These are phyloP conservation scores for Drosophila mauritiana DNA, from an alignment of 1,140 invertebrate genomes.

Conservation along the genomic window DNA sequence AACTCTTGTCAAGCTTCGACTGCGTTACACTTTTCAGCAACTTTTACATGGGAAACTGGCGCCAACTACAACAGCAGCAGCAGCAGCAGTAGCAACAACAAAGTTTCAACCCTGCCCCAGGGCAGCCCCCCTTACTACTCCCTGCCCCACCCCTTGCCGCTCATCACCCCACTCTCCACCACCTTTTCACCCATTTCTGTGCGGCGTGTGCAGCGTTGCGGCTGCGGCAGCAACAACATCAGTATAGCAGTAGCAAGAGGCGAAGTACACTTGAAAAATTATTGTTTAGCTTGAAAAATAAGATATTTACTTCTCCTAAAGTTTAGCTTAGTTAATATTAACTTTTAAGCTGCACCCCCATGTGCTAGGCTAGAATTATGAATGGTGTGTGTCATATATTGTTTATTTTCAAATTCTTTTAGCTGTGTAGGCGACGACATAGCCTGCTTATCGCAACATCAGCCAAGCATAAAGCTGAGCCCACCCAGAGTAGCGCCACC, in stretches of 20 bases:
- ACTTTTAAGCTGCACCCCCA: too few species aligned
- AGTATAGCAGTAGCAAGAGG: slow-evolving; percentile 16
- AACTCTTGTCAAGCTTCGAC: slow-evolving; percentile 49
- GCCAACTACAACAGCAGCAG: slow-evolving; percentile 68
- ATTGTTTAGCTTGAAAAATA: too few species aligned
- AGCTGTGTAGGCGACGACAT: slow-evolving; percentile 29
- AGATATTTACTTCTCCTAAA: too few species aligned
- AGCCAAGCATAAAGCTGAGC: slow-evolving; percentile 79
- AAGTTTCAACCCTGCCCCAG: slow-evolving; percentile 61
- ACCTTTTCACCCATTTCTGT: slow-evolving; percentile 15
- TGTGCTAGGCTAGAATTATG: too few species aligned
- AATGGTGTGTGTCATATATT: not conserved
- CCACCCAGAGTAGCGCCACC: slow-evolving; percentile 6
- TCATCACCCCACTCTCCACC: not conserved
- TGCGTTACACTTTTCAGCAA: slow-evolving; percentile 81
- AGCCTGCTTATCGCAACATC: slow-evolving; percentile 78
- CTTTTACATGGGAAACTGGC: slow-evolving; percentile 77
- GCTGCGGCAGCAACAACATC: slow-evolving; percentile 55
- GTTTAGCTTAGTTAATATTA: too few species aligned
- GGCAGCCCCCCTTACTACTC: slow-evolving; percentile 22
- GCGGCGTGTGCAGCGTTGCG: slow-evolving; percentile 72
- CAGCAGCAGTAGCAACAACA: slow-evolving; percentile 24
- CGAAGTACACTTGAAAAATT: slow-evolving; percentile 4
- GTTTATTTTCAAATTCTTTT: not conserved
- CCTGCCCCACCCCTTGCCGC: too few species aligned